Base-by-base conservation (phyloP, 1,140 invertebrate species). In the Pseudachorutes palmiensis region DNA sequence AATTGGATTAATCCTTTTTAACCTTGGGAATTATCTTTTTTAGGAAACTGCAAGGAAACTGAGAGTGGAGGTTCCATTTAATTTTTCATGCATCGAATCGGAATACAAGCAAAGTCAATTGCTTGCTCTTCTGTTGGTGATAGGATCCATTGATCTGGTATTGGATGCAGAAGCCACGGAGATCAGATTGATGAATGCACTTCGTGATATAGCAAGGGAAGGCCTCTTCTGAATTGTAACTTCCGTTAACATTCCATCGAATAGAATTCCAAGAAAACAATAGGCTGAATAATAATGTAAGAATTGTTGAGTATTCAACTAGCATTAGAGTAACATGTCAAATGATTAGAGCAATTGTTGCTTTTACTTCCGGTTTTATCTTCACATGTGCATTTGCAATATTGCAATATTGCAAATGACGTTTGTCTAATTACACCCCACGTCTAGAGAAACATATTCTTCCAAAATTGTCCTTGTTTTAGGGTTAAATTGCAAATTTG, bases 61-160 rank as follows among this genome's bases (percentile, higher is more conserved):
- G 14, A 80, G 86, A 67, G 79, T 87, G 29, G 70, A 71, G 26
- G 16, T 71, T 22, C 72, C 72, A 19, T 74, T 74, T 66, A 66
- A 70, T 49, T 71, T 45, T 26, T 59, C 51, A 1, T 28, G 36
- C 1, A 68, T 74, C 30, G 58, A 71, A 60, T 64, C 65, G 3
- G 88, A 90, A 73, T 89, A 86, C 76, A 82, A 84, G 16, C 80
- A 84, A 65, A 88, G 87, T 0, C 86, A 88, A 70, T 77, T 90
- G 3, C 76, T 89, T 41, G 88, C 88, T 1, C 78, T 90, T 19
- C 78, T 90, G 26, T 78, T 91, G 9, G 89, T 88, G 71, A 87
- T 89, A 55, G 88, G 88, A 2, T 89, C 87, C 5, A 86, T 90
- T 14, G 88, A 91, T 19, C 45, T 74, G 36, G 72, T 66, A 12